Conservation (phyloP, 1,140 invertebrate genomes). For the Drosophila athabasca region DNA sequence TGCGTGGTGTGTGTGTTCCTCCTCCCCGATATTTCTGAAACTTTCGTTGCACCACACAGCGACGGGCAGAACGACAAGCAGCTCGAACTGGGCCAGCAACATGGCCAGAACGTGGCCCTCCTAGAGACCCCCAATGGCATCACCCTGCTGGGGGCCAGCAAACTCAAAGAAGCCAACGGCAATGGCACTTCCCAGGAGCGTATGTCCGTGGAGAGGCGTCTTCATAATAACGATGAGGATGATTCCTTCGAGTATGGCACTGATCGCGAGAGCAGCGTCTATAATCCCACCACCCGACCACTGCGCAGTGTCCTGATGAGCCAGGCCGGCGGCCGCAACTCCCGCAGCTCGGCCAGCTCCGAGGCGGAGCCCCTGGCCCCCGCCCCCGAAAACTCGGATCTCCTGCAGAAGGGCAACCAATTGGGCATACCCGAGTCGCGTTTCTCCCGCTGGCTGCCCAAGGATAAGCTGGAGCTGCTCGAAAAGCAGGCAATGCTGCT, state of each 20-base stretch:
- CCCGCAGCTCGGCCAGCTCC: conserved; percentile 18
- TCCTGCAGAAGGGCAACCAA: conserved; percentile 74
- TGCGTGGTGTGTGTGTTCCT: background rate
- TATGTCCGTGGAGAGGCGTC: conserved; percentile 58
- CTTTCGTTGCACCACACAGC: conserved; percentile 1
- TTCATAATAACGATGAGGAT: conserved; percentile 56
- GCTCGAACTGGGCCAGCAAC: conserved; percentile 44
- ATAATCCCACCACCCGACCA: conserved; percentile 76
- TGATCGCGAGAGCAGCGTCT: conserved; percentile 80
- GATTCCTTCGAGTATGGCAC: conserved; percentile 79
- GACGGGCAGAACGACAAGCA: conserved; percentile 58
- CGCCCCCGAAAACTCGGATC: conserved; percentile 55
- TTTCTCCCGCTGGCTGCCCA: conserved; percentile 77
- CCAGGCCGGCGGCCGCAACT: conserved; percentile 67
- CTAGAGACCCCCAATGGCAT: conserved; percentile 80
- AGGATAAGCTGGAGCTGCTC: conserved; percentile 77
- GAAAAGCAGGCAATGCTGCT: conserved; percentile 76
- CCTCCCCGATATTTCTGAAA: conserved; percentile 1
- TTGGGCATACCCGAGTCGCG: conserved; percentile 78
- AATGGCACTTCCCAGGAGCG: conserved; percentile 48
- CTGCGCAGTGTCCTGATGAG: conserved; percentile 64
- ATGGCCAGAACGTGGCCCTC: conserved; percentile 74
- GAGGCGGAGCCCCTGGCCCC: conserved; percentile 9
- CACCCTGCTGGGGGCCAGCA: conserved; percentile 67
- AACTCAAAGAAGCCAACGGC: conserved; percentile 51